A percentile compares a stretch with the other conserved stretches of the same genome.
These are phyloP conservation scores for Heterotilapia buettikoferi DNA, from an alignment of 2,113 vertebrate genomes.

Conservation along the genomic window DNA sequence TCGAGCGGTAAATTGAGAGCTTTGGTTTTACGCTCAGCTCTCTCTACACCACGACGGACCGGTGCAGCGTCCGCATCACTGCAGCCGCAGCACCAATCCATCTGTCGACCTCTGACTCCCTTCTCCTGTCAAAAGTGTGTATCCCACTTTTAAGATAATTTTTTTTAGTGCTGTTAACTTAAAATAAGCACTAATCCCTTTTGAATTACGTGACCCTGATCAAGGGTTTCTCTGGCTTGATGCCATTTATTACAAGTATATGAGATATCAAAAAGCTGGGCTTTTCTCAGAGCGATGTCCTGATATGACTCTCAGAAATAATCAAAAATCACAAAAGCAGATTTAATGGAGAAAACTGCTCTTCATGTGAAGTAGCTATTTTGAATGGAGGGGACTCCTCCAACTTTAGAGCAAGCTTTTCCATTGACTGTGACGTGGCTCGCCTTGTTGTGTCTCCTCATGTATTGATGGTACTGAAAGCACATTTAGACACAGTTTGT, in stretches of 20 bases:
- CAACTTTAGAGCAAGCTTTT: neutral
- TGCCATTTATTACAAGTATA: neutral
- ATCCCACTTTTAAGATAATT: neutral
- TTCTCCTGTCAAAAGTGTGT: no score
- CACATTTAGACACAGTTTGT: neutral
- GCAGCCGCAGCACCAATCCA: no score
- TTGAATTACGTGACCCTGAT: slow-evolving; percentile 1
- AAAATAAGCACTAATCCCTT: slow-evolving; percentile 2
- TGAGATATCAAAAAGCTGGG: neutral
- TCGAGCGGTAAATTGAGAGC: no score
- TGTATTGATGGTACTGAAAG: neutral
- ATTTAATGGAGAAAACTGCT: neutral
- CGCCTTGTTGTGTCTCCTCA: neutral
- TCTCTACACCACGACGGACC: no score
- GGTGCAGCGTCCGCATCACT: no score
- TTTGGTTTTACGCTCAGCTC: no score
- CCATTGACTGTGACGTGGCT: neutral
- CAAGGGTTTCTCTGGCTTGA: neutral
- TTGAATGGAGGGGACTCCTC: slow-evolving; percentile 6
- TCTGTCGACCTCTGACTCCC: no score
- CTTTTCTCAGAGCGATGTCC: slow-evolving; percentile 30
- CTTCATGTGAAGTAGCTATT: slow-evolving; percentile 22
- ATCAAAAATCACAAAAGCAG: neutral
- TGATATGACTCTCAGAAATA: slow-evolving; percentile 8
- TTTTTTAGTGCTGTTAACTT: neutral